Evolutionary conservation across 2,113 vertebrate genomes (phyloP).

Genomic region (Nothobranchius furzeri): DNA sequence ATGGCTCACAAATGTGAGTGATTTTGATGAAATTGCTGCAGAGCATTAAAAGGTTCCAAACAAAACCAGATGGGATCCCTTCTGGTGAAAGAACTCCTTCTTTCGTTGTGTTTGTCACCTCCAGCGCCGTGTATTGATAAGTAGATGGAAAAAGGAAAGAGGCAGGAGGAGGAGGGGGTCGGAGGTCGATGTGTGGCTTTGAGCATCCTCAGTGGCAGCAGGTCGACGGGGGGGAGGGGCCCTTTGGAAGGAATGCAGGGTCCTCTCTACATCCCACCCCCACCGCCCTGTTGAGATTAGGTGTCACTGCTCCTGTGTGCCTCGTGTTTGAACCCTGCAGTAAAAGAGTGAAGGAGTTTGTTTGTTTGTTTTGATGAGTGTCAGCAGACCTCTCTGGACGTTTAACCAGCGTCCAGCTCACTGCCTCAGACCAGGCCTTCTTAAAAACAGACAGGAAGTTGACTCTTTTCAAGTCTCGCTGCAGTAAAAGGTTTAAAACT

Average conservation of each 20-base stretch:
- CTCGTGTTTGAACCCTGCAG: slow-evolving; percentile 52
- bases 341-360: slow-evolving; percentile 51
- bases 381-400: slow-evolving; percentile 41
- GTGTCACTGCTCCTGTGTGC: slow-evolving; percentile 63
- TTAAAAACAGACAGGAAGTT: slow-evolving; percentile 41
- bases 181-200: slow-evolving; percentile 59
- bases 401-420: slow-evolving; percentile 61
- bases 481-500: slow-evolving; percentile 26
- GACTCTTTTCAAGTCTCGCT: not conserved
- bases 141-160: slow-evolving; percentile 24
- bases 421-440: slow-evolving; percentile 41
- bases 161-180: not conserved
- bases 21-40: too few species aligned
- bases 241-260: slow-evolving; percentile 84
- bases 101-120: slow-evolving; percentile 36
- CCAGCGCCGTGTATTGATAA: slow-evolving; percentile 42
- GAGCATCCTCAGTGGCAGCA: slow-evolving; percentile 82
- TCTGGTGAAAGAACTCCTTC: not conserved
- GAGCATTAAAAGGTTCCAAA: too few species aligned
- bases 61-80: too few species aligned
- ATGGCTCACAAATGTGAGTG: too few species aligned
- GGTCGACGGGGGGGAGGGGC: slow-evolving; percentile 76
- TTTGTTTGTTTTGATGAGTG: slow-evolving; percentile 65
- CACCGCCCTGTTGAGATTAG: slow-evolving; percentile 48
- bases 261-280: slow-evolving; percentile 48